phyloP scores from a whole-genome alignment of 1,140 invertebrate species.

The Pseudobourletiella spinata region DNA sequence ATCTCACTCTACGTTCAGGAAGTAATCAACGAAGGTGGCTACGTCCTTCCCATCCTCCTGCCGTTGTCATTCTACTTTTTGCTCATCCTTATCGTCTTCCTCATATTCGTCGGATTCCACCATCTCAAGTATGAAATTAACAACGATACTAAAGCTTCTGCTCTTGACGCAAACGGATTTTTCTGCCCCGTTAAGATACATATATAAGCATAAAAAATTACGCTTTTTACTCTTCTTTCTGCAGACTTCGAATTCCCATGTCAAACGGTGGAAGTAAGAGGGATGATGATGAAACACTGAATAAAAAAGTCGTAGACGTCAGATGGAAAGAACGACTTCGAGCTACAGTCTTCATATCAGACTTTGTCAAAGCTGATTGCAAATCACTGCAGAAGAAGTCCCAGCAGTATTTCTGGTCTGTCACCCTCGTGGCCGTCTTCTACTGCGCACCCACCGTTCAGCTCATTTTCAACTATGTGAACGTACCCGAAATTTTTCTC shows the following conservation, averaged over 20 bases:
- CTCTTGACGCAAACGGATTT: background rate
- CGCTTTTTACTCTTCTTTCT: too few species aligned
- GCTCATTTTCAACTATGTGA: conserved; percentile 28
- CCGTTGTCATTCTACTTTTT: conserved; percentile 12
- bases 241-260: background rate
- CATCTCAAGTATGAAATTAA: conserved; percentile 5
- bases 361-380: conserved; percentile 8
- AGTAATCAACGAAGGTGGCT: conserved; percentile 7
- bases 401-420: conserved; percentile 23
- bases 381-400: conserved; percentile 15
- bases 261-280: too few species aligned
- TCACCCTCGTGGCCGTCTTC: conserved; percentile 21
- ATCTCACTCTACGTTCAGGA: background rate
- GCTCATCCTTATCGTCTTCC: conserved; percentile 11
- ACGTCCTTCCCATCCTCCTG: conserved; percentile 11
- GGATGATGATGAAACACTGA: background rate
- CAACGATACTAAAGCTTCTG: too few species aligned
- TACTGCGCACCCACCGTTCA: conserved; percentile 34
- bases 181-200: background rate
- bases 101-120: conserved; percentile 13
- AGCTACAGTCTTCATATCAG: background rate
- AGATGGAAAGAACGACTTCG: too few species aligned
- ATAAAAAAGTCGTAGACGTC: too few species aligned
- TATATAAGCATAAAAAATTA: too few species aligned
- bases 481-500: conserved; percentile 8